These are phyloP conservation scores for Monochamus saltuarius DNA, from an alignment of 1,140 invertebrate species.

Conservation along the genomic window DNA sequence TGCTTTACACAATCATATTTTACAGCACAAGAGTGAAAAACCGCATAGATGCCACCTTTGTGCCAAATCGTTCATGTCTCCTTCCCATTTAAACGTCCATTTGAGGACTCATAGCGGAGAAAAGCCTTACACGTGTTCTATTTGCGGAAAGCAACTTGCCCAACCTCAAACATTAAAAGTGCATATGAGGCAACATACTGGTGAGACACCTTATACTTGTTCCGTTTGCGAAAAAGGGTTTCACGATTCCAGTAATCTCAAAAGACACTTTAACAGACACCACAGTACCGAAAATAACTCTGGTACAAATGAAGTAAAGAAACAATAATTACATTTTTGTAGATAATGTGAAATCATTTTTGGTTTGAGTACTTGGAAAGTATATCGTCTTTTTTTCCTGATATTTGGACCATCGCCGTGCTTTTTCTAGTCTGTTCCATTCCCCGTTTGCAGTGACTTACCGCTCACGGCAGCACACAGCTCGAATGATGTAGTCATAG, in stretches of 20 bases:
- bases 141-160: conserved; percentile 43
- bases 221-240: conserved; percentile 41
- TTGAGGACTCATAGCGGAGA: conserved; percentile 52
- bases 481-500: too few species aligned
- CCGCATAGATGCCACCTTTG: conserved; percentile 30
- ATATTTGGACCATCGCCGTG: too few species aligned
- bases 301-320: neutral
- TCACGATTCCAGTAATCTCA: conserved; percentile 34
- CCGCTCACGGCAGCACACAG: too few species aligned
- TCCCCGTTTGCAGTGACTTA: too few species aligned
- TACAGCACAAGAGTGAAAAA: conserved; percentile 32
- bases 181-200: conserved; percentile 38
- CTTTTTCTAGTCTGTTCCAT: too few species aligned
- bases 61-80: conserved; percentile 26
- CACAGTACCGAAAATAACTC: neutral
- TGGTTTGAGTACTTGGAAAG: too few species aligned
- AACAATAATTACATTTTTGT: too few species aligned
- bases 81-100: conserved; percentile 22
- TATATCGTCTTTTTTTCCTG: too few species aligned
- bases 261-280: conserved; percentile 19
- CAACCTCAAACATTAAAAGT: conserved; percentile 43
- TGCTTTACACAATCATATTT: conserved; percentile 28
- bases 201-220: conserved; percentile 35
- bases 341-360: too few species aligned
- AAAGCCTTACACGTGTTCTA: conserved; percentile 52